Base-by-base conservation (phyloP, 1,140 invertebrate genomes). In the Drosophila orosa region DNA sequence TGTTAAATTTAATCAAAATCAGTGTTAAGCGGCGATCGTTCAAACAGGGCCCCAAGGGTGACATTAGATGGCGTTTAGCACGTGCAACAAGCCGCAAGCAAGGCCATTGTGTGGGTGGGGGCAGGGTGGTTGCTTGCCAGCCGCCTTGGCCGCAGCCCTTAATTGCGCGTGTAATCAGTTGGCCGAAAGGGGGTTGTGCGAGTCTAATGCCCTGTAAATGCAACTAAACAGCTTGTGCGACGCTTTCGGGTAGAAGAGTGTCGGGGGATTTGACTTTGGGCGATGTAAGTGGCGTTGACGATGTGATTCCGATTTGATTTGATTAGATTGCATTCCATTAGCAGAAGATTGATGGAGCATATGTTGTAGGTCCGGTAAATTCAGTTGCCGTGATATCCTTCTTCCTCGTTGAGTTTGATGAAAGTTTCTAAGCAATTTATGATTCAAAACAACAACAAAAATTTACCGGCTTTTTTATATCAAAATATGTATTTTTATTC, bases 121-220 rank as follows among this genome's bases (percentile, higher is more conserved):
- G 40, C n/a, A 10, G 13, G 35, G 33, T 17, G 42, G 57, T 37
- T 42, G 40, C 6, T 57, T 78, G 78, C 27, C 80, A 67, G 52
- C 48, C 52, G 61, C 54, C 48, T 22, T 54, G 62, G 33, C 83
- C 83, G 62, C 83, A 86, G 79, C 83, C 83, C 83, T 87, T 86
- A 86, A 86, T 86, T 87, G 83, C 63, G 75, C 83, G 79, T 87
- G 83, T 87, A 86, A 86, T 87, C 83, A 75, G 50, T 44, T 37
- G 45, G 35, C 62, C 37, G 17, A 52, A 52, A 47, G 57, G 48
- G 35, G 74, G 62, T 75, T 57, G 62, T 22, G 50, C 47, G 57
- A 35, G 62, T 44, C 65, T 65, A 76, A 86, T 82, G 66, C 75
- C 75, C 45, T 76, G 78, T 86, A 86, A 86, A 82, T 82, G 79